Conservation (phyloP, 2,797 vertebrate genomes). For the Merluccius polli region DNA sequence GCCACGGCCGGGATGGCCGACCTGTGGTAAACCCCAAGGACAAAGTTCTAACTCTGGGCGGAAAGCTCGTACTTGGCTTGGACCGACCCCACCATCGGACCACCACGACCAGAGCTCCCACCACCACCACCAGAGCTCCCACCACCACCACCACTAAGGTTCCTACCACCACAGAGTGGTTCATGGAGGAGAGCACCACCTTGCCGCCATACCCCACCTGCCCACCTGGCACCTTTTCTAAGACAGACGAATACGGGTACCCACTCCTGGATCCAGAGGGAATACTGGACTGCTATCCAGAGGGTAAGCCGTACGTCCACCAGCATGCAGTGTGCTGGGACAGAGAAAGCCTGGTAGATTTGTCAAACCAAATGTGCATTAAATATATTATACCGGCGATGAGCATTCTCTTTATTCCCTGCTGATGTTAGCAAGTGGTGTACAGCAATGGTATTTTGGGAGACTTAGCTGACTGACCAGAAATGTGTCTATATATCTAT, state of each 20-base stretch:
- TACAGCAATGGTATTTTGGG: background rate
- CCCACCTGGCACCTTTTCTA: conserved; percentile 82
- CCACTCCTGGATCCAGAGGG: conserved; percentile 74
- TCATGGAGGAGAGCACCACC: conserved; percentile 67
- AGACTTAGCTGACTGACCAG: no score
- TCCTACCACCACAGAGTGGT: conserved; percentile 74
- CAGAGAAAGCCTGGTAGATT: background rate
- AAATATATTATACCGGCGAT: background rate
- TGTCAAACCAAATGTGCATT: background rate
- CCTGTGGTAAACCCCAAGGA: conserved; percentile 92
- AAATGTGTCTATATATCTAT: conserved; percentile 17
- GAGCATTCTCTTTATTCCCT: background rate
- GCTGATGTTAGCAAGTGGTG: background rate
- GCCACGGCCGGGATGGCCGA: conserved; percentile 84
- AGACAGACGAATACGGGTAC: conserved; percentile 80
- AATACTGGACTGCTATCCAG: conserved; percentile 83
- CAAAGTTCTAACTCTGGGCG: conserved; percentile 88
- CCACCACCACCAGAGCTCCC: conserved; percentile 52
- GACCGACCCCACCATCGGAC: conserved; percentile 78
- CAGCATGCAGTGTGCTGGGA: background rate
- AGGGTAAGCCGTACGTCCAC: conserved; percentile 74
- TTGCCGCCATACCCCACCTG: conserved; percentile 74
- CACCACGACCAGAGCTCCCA: conserved; percentile 53
- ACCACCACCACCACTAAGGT: conserved; percentile 69
- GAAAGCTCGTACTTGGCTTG: conserved; percentile 89